Conservation (phyloP, 2,888 invertebrate genomes). For the Drosophila limbata region DNA sequence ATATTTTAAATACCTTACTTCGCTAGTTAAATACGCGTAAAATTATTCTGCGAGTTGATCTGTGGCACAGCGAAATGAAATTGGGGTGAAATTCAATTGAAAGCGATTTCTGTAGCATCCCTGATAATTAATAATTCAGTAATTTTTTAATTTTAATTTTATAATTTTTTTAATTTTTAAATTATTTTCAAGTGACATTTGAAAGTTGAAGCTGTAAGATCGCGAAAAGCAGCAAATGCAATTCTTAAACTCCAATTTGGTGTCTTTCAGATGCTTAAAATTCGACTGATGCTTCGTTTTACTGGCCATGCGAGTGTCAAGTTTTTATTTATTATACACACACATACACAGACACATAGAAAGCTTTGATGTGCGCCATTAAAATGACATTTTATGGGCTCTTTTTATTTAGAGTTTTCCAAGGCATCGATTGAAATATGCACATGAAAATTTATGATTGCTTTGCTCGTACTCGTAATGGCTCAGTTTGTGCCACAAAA, state of each 20-base stretch:
- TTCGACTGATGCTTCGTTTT: slow-evolving; percentile 2
- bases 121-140: too few relatives aligned
- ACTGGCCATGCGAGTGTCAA: slow-evolving; percentile 20
- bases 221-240: neutral
- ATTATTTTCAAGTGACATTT: too few relatives aligned
- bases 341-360: too few relatives aligned
- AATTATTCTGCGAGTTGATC: too few relatives aligned
- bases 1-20: too few relatives aligned
- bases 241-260: neutral
- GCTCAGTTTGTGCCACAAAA: slow-evolving; percentile 16
- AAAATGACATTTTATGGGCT: slow-evolving; percentile 55
- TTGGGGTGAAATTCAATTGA: too few relatives aligned
- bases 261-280: slow-evolving; percentile 6
- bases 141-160: too few relatives aligned
- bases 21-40: too few relatives aligned
- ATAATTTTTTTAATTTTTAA: too few relatives aligned
- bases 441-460: slow-evolving; percentile 57
- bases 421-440: slow-evolving; percentile 53
- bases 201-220: slow-evolving; percentile 1
- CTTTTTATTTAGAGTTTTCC: slow-evolving; percentile 21
- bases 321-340: slow-evolving; percentile 25
- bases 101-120: too few relatives aligned
- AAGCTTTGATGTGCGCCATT: slow-evolving; percentile 39
- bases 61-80: too few relatives aligned
- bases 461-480: slow-evolving; percentile 43